These are phyloP conservation scores for Pseudomyrmex dendroicus DNA, from an alignment of 1,140 invertebrate genomes.

Conservation along the genomic window DNA sequence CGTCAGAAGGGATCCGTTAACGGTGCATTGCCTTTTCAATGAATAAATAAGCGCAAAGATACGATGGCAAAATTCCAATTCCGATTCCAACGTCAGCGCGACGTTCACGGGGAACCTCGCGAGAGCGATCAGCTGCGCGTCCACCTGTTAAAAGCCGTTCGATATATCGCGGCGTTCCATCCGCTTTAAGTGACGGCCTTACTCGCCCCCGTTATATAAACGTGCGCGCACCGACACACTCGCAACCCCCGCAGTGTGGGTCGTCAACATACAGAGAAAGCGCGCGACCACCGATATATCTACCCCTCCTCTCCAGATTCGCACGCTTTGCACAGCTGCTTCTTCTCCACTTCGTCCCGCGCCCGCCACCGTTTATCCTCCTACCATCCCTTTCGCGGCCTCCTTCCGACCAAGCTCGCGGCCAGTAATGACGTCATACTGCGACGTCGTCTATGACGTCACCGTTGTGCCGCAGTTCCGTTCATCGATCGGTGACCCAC, in stretches of 20 bases:
- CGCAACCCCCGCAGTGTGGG: constrained; percentile 42
- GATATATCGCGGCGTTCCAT: constrained; percentile 67
- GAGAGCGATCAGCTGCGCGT: constrained; percentile 49
- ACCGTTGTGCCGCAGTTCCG: constrained; percentile 84
- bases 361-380: constrained; percentile 59
- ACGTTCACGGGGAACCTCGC: background rate
- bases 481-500: constrained; percentile 78
- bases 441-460: constrained; percentile 82
- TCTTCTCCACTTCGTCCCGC: constrained; percentile 15
- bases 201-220: constrained; percentile 71
- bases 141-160: constrained; percentile 75
- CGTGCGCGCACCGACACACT: constrained; percentile 47
- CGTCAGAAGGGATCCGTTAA: no score
- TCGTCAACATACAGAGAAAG: constrained; percentile 67
- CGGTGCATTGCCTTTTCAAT: constrained; percentile 1
- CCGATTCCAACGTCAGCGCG: constrained; percentile 34
- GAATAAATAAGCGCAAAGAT: constrained; percentile 17
- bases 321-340: constrained; percentile 64
- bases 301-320: background rate
- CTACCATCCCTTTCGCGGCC: constrained; percentile 62
- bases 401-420: constrained; percentile 63
- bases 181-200: constrained; percentile 81
- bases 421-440: constrained; percentile 79
- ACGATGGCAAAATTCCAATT: constrained; percentile 43
- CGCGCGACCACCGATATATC: constrained; percentile 45